phyloP scores from a whole-genome alignment of 2,888 invertebrate species.

The Monochamus alternatus region DNA sequence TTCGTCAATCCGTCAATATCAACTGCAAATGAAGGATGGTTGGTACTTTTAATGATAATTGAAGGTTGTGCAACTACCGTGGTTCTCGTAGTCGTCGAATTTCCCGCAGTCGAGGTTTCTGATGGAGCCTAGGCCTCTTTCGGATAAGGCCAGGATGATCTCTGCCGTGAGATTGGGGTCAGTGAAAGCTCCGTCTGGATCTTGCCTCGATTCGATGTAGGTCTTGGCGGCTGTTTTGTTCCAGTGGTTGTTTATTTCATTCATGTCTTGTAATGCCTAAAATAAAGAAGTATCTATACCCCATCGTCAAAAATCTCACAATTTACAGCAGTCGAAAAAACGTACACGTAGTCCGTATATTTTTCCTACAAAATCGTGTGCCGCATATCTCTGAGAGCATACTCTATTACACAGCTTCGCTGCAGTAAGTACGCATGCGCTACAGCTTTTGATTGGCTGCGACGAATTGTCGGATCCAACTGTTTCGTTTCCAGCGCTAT shows the following conservation, averaged over 20 bases:
- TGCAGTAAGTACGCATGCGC: no score
- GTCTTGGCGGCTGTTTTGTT: constrained; percentile 84
- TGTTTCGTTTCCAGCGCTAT: no score
- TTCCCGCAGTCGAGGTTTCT: constrained; percentile 73
- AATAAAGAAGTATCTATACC: constrained; percentile 18
- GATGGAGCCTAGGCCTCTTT: constrained; percentile 82
- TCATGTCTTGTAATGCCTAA: constrained; percentile 85
- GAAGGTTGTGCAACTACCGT: constrained; percentile 68
- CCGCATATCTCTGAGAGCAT: no score
- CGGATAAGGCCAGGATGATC: constrained; percentile 84
- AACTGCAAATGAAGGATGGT: constrained; percentile 57
- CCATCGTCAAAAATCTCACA: no score
- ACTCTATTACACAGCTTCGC: no score
- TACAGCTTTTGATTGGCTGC: no score
- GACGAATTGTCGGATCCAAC: no score
- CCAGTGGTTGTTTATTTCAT: constrained; percentile 81
- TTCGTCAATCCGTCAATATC: constrained; percentile 68
- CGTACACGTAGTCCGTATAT: no score
- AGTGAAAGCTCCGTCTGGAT: constrained; percentile 87
- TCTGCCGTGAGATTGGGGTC: constrained; percentile 84
- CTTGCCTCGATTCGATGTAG: constrained; percentile 83
- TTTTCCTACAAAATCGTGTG: no score
- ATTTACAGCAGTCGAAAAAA: no score
- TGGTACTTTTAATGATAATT: neutral
- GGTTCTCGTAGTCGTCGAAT: constrained; percentile 68